These are phyloP conservation scores for Desmophyllum pertusum DNA, from an alignment of 92 coral and sea anemone species.

Conservation along the genomic window DNA sequence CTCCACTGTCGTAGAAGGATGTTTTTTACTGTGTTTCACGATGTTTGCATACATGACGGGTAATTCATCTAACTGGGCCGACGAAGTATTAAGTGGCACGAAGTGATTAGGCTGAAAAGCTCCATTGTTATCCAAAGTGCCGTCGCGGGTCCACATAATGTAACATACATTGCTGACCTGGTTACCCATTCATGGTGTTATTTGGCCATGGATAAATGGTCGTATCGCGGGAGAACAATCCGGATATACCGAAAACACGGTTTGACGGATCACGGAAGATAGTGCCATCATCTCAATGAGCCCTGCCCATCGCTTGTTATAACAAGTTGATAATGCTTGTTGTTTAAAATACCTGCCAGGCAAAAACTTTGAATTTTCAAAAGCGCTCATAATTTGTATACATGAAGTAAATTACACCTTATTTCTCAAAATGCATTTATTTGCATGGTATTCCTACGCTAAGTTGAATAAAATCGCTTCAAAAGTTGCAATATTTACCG, in stretches of 20 bases:
- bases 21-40: neutral
- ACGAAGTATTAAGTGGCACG: slow-evolving; percentile 4
- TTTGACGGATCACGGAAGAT: slow-evolving; percentile 1
- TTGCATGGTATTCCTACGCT: too few species aligned
- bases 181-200: slow-evolving; percentile 1
- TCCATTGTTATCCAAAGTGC: slow-evolving; percentile 6
- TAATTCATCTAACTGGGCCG: neutral
- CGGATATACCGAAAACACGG: neutral
- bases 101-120: slow-evolving; percentile 15
- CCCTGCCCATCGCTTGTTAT: slow-evolving; percentile 5
- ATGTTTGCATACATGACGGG: slow-evolving; percentile 5
- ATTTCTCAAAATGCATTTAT: too few species aligned
- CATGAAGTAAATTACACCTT: too few species aligned
- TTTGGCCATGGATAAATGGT: neutral
- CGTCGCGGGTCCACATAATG: slow-evolving; percentile 14
- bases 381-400: too few species aligned
- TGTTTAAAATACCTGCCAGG: too few species aligned
- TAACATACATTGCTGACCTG: neutral
- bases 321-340: slow-evolving; percentile 13
- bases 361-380: too few species aligned
- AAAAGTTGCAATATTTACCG: too few species aligned
- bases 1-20: neutral
- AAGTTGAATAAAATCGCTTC: too few species aligned
- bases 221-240: neutral
- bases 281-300: slow-evolving; percentile 19